Percentiles rank a stretch among this genome's conserved stretches.
These are phyloP conservation scores for Cryptoprocta ferox DNA, from an alignment of 2,797 vertebrate species.

Conservation along the genomic window DNA sequence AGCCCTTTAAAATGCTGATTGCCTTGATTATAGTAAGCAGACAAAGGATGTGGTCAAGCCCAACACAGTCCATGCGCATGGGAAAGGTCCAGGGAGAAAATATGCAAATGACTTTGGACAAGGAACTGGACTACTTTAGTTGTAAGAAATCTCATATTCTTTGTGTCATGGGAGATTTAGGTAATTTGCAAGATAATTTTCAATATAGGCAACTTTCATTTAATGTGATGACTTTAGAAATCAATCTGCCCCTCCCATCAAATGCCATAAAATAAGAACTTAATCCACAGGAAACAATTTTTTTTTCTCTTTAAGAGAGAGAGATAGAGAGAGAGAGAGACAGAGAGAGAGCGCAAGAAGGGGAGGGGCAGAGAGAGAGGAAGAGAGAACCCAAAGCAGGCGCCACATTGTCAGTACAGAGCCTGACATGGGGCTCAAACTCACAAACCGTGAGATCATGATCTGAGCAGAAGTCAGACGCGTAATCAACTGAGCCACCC, in stretches of 20 bases:
- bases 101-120: neutral
- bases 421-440: too few relatives aligned
- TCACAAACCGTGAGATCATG: too few relatives aligned
- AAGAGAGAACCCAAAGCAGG: too few relatives aligned
- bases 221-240: neutral
- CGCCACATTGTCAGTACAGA: too few relatives aligned
- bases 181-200: neutral
- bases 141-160: neutral
- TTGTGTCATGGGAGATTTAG: neutral
- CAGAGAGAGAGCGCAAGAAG: too few relatives aligned
- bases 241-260: neutral
- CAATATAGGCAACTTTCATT: neutral
- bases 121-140: neutral
- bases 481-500: too few relatives aligned
- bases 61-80: neutral
- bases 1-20: neutral
- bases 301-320: too few relatives aligned
- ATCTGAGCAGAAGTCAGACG: too few relatives aligned
- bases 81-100: neutral
- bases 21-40: neutral
- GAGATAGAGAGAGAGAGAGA: too few relatives aligned
- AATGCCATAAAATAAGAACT: neutral
- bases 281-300: neutral
- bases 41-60: neutral
- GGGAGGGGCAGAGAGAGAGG: too few relatives aligned